Evolutionary conservation across 1,140 invertebrate species (phyloP), one percentile per base, ranked within the genome.

Genomic region (Drosophila busckii): DNA sequence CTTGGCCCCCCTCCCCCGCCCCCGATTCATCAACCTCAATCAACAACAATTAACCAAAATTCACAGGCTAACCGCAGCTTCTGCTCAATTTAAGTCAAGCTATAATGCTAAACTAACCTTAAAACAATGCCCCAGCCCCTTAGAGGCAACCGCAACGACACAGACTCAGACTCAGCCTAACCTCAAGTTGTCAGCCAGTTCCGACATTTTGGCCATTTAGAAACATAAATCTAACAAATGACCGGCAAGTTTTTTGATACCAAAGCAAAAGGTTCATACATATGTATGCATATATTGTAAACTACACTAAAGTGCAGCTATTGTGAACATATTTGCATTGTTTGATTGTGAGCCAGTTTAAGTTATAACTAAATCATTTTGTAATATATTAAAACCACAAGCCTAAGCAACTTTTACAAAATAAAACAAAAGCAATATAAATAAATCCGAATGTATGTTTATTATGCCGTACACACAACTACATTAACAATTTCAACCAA

Each of bases 321-420:
- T 56, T 75, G 70, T 68, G 67, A 78, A 71, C 46, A n/a, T n/a
- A n/a, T n/a, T n/a, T 65, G 50, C 53, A 78, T 78, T 73, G 59
- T 82, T 82, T 82, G 65, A 82, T 82, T 82, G 75, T 82, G 75
- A 82, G 75, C 60, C 34, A 56, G 49, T 65, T 73, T 82, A 66
- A 62, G 54, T 82, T 66, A 71, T 58, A 54, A 80, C 68, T 54
- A 44, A 82, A 66, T 82, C 61, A 76, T 66, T 82, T 75, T 82
- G 75, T 82, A 82, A 83, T 62, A 80, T 75, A 82, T 69, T 82
- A 82, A 66, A 68, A 58, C 68, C 56, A 42, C 50, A 82, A 46
- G 66, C 50, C 70, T 69, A 75, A 75, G 65, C 70, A 70, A 75
- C 52, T 70, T 60, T 70, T 78, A 52, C 71, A 60, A 62, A 54